Evolutionary conservation across 1,140 invertebrate species (phyloP).

Genomic region (Phymastichus coffea): DNA sequence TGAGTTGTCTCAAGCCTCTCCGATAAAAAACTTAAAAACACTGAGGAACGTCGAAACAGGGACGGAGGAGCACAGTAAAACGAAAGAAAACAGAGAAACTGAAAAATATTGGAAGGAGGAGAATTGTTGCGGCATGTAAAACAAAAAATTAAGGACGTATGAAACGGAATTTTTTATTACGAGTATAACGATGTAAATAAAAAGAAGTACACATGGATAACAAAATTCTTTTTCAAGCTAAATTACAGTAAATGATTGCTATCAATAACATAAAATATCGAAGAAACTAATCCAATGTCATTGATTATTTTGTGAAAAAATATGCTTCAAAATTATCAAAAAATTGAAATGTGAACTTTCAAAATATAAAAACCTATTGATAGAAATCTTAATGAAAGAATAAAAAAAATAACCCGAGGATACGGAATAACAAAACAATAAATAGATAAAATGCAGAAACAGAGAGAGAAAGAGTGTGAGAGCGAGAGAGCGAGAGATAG

Average conservation of each 20-base stretch:
- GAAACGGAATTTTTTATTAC: not conserved
- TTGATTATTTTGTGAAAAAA: no score
- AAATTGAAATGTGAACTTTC: no score
- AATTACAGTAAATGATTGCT: no score
- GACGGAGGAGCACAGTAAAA: conserved; percentile 14
- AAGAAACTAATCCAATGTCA: no score
- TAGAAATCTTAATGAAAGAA: conserved; percentile 18
- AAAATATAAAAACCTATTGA: not conserved
- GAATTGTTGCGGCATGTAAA: not conserved
- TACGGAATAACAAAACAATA: conserved; percentile 30
- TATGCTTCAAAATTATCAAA: no score
- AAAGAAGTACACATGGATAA: no score
- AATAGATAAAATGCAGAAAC: conserved; percentile 26
- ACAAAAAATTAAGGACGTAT: conserved; percentile 5
- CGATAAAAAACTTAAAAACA: conserved; percentile 14
- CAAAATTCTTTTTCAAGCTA: no score
- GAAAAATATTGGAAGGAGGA: conserved; percentile 11
- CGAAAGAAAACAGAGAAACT: conserved; percentile 25
- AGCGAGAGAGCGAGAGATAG: conserved; percentile 24
- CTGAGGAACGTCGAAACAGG: no score
- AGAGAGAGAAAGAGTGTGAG: conserved; percentile 27
- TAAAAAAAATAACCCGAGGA: conserved; percentile 38
- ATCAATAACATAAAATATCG: no score
- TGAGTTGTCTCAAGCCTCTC: conserved; percentile 22
- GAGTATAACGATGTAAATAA: no score